Conservation (phyloP, 2,113 vertebrate genomes). For the Lycocorax pyrrhopterus region DNA sequence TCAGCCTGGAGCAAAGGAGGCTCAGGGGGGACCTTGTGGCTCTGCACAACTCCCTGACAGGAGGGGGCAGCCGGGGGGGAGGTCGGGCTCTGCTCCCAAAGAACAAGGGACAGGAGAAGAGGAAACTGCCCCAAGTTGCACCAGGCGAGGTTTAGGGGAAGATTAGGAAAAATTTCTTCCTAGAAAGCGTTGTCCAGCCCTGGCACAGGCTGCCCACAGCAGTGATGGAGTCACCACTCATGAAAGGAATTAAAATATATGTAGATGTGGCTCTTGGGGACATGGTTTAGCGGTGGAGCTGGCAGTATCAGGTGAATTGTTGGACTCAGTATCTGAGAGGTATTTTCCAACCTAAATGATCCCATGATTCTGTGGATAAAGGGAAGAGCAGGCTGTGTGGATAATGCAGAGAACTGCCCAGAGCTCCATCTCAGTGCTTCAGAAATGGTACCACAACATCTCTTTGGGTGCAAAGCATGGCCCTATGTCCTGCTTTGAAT, state of each 20-base stretch:
- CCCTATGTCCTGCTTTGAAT: background rate
- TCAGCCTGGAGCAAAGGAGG: background rate
- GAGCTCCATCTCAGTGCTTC: background rate
- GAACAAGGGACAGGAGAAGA: background rate
- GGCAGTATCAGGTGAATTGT: background rate
- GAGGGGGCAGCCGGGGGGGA: accelerated
- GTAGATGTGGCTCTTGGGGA: background rate
- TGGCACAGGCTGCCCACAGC: background rate
- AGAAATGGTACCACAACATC: background rate
- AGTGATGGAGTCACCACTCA: background rate
- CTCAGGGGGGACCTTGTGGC: background rate
- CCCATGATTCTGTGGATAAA: background rate
- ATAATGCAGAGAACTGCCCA: background rate
- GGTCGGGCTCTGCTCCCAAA: accelerated
- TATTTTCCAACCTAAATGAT: background rate
- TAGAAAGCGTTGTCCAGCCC: background rate
- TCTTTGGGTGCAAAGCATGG: background rate
- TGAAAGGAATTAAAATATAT: background rate
- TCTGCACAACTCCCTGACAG: background rate
- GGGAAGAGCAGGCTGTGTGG: background rate
- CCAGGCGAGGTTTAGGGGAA: background rate
- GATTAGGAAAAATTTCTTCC: background rate
- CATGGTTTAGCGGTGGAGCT: background rate
- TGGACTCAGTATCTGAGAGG: background rate
- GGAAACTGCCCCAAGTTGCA: background rate